Evolutionary conservation across 2,113 vertebrate genomes (phyloP).

Genomic region (Rostratula benghalensis): DNA sequence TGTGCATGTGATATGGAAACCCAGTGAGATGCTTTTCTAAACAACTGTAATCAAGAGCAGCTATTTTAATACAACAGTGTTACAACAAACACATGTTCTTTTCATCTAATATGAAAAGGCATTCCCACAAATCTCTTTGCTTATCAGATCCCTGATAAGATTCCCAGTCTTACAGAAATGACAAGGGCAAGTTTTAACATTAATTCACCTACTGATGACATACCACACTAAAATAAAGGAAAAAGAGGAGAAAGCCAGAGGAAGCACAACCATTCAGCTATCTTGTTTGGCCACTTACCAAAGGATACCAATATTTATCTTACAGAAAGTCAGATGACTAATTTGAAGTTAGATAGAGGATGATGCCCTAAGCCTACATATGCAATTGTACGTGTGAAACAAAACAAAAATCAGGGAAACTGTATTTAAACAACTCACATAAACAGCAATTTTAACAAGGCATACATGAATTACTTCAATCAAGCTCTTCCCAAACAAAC

Average conservation of each 20-base stretch:
- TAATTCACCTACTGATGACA: background rate
- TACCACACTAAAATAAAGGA: background rate
- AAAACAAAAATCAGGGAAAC: constrained; percentile 27
- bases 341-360: constrained; percentile 29
- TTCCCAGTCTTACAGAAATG: background rate
- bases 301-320: background rate
- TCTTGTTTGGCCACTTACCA: background rate
- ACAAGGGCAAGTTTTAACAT: background rate
- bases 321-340: constrained; percentile 32
- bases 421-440: constrained; percentile 23
- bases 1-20: background rate
- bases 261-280: background rate
- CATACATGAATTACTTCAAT: background rate
- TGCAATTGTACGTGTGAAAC: background rate
- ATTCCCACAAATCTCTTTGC: background rate
- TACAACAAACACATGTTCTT: background rate
- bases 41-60: background rate
- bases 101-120: background rate
- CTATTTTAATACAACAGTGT: background rate
- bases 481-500: background rate
- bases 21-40: background rate
- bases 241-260: background rate
- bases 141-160: background rate
- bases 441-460: constrained; percentile 26
- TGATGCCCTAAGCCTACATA: background rate